These are phyloP conservation scores for Zaprionus africanus DNA, from an alignment of 1,140 invertebrate species.

Conservation along the genomic window DNA sequence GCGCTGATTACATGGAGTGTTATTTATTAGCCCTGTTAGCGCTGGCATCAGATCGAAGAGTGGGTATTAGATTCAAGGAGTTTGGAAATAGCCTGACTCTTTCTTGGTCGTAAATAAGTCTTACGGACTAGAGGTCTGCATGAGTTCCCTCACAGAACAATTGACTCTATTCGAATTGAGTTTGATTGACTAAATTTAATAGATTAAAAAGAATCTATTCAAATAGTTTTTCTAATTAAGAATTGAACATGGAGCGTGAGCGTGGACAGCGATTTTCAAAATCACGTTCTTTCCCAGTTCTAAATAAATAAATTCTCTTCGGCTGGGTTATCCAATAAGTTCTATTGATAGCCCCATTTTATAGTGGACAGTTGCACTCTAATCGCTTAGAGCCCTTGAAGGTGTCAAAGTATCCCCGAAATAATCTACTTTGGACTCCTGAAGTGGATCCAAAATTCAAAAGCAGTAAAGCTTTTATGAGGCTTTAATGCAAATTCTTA, in stretches of 20 bases:
- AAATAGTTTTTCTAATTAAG: background rate
- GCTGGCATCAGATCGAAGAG: constrained; percentile 9
- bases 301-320: background rate
- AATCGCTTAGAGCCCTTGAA: background rate
- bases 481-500: background rate
- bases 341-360: background rate
- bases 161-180: too few species aligned
- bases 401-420: background rate
- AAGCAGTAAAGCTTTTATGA: background rate
- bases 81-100: constrained; percentile 13
- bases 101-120: constrained; percentile 21
- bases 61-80: constrained; percentile 15
- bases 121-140: background rate
- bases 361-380: background rate
- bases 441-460: background rate
- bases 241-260: background rate
- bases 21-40: constrained; percentile 34
- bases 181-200: too few species aligned
- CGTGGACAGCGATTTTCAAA: background rate
- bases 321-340: background rate
- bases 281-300: background rate
- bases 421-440: background rate
- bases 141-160: too few species aligned
- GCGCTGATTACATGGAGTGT: constrained; percentile 42
- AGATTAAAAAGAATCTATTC: too few species aligned